Evolutionary conservation across 2,113 vertebrate species (phyloP), one percentile per base, ranked within the genome.

Genomic region (Thamnophis sirtalis): DNA sequence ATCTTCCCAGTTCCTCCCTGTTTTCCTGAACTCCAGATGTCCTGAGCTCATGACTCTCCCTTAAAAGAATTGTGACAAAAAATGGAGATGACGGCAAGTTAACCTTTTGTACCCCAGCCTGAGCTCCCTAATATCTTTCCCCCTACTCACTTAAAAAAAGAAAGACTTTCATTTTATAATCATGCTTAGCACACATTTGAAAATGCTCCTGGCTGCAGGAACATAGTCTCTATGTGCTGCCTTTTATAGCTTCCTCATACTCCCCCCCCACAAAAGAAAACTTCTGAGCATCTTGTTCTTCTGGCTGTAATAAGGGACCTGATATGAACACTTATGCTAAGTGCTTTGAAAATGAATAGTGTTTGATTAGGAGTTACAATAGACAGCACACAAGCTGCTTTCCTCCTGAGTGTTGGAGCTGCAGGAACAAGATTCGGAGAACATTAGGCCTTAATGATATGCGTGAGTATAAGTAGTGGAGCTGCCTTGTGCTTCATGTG

Each of bases 21-120:
- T 97, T 97, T 97, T 98, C 97, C 97, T 95, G 96, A 97, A 97
- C 97, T 97, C 98, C 98, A 98, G 98, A 98, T 98, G 98, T 98
- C 98, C 92, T 88, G 80, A 92, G 17, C 96, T 97, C 95, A 95
- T 96, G 95, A 96, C 94, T 94, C 95, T 88, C 95, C 38, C 13
- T 92, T 93, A 58, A 94, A 95, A 96, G 93, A 88, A 93, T 96
- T 95, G 88, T 85, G 86, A 91, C 94, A 96, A 95, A 92, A 94
- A 96, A 97, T 96, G 96, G 96, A 93, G 94, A 96, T 97, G 96
- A 97, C 43, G 9, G 63, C 54, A 49, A 60, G 95, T 96, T 96
- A 96, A 95, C 96, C 96, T 96, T 9, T 95, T 94, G 96, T 87
- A 92, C 91, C 90, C 95, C 93, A n/a, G 24, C 93, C 84, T 93